These are phyloP conservation scores for Palythoa heliodiscus DNA, from an alignment of 92 coral and sea anemone genomes.

Conservation along the genomic window DNA sequence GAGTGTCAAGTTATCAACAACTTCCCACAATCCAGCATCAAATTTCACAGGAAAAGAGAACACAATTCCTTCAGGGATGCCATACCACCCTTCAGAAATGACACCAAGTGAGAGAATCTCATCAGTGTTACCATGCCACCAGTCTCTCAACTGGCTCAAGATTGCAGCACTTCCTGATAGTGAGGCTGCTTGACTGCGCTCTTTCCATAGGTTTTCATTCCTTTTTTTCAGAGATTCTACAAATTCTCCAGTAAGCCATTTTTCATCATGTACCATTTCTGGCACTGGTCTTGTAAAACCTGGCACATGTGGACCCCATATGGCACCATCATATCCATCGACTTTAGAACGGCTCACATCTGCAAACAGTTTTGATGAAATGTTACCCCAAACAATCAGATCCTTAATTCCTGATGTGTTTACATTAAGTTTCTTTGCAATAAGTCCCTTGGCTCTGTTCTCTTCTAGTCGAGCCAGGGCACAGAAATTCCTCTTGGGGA, in stretches of 20 bases:
- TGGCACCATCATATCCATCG: constrained; percentile 96
- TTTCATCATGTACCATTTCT: constrained; percentile 97
- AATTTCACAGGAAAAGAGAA: constrained; percentile 93
- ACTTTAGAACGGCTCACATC: constrained; percentile 86
- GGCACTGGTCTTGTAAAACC: constrained; percentile 89
- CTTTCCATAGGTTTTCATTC: constrained; percentile 42
- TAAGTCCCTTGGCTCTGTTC: constrained; percentile 84
- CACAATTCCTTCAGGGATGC: constrained; percentile 82
- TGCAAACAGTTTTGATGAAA: constrained; percentile 63
- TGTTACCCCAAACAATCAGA: constrained; percentile 91
- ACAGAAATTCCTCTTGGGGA: constrained; percentile 81
- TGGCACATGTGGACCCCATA: constrained; percentile 96
- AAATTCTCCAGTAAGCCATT: constrained; percentile 88
- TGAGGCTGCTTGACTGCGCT: constrained; percentile 47
- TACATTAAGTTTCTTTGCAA: constrained; percentile 86
- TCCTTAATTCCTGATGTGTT: constrained; percentile 89
- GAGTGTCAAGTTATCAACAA: constrained; percentile 71
- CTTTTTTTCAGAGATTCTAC: constrained; percentile 70
- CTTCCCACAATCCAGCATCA: constrained; percentile 76
- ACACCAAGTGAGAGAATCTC: constrained; percentile 91
- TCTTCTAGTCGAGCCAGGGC: constrained; percentile 89
- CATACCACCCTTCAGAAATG: constrained; percentile 91
- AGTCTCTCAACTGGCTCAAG: constrained; percentile 69
- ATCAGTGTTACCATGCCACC: constrained; percentile 75
- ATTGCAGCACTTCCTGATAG: constrained; percentile 81